These are phyloP conservation scores for Erythrocercus mccallii DNA, from an alignment of 2,113 vertebrate genomes.

Conservation along the genomic window DNA sequence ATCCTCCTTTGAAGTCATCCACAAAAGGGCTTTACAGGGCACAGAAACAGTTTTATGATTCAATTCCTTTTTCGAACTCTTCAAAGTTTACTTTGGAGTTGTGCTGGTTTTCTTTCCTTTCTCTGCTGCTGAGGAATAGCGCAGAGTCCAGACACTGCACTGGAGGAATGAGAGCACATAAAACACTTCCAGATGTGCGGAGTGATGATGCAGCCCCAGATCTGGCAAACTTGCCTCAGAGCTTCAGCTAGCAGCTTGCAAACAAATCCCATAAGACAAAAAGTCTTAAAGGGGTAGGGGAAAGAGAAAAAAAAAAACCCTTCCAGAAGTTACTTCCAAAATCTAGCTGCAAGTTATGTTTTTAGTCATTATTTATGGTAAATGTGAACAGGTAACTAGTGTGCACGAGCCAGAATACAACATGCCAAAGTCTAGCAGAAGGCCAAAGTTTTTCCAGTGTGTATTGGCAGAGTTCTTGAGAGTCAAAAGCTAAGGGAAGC, in stretches of 20 bases:
- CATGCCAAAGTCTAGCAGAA: neutral
- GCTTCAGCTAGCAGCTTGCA: constrained; percentile 13
- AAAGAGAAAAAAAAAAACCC: neutral
- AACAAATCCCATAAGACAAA: constrained; percentile 35
- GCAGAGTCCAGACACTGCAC: constrained; percentile 16
- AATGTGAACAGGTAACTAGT: neutral
- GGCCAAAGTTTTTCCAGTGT: neutral
- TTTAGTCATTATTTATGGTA: neutral
- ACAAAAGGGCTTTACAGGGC: constrained; percentile 25
- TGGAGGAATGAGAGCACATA: constrained; percentile 44
- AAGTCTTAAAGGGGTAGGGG: neutral
- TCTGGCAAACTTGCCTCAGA: constrained; percentile 25
- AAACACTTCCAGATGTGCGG: constrained; percentile 77
- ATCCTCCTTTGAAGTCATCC: constrained; percentile 46
- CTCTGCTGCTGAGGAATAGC: constrained; percentile 40
- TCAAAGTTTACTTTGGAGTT: constrained; percentile 52
- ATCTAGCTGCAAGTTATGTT: neutral
- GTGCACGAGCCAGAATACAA: neutral
- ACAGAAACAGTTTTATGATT: constrained; percentile 26
- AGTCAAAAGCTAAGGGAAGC: neutral
- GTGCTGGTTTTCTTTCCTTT: constrained; percentile 51
- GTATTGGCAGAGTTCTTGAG: neutral
- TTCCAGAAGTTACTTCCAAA: neutral
- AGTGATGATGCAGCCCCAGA: constrained; percentile 23
- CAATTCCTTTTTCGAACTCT: constrained; percentile 22